phyloP scores from a whole-genome alignment of 2,888 invertebrate genomes.

The Acanthosepion pharaonis region DNA sequence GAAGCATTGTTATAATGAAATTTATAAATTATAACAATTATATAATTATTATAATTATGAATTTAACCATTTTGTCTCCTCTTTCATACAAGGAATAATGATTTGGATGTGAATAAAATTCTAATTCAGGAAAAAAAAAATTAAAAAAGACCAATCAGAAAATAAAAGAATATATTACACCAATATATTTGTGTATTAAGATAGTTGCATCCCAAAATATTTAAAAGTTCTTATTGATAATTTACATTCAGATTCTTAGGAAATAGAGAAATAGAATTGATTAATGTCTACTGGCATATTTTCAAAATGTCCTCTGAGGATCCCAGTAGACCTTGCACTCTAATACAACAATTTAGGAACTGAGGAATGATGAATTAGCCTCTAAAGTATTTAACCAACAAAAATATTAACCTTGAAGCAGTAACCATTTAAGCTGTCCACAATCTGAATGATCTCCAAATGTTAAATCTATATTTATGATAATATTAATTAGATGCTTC shows the following conservation, averaged over 20 bases:
- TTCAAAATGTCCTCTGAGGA: background rate
- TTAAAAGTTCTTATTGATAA: too few species aligned
- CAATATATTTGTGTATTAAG: too few species aligned
- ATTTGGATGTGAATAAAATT: too few species aligned
- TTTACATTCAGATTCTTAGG: background rate
- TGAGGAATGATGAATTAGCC: background rate
- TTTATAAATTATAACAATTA: too few species aligned
- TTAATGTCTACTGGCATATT: slow-evolving; percentile 4
- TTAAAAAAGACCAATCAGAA: too few species aligned
- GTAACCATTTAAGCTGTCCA: slow-evolving; percentile 33
- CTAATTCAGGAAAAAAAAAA: too few species aligned
- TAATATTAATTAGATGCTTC: background rate
- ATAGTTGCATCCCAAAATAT: too few species aligned
- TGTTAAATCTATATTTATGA: background rate
- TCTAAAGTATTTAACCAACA: background rate
- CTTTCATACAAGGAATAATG: too few species aligned
- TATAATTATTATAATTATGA: too few species aligned
- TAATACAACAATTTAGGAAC: background rate
- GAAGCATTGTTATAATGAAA: too few species aligned
- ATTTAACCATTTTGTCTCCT: too few species aligned
- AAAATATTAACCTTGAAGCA: background rate
- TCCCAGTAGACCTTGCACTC: background rate
- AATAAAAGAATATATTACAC: too few species aligned
- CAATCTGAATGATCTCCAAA: background rate
- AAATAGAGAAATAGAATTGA: background rate